Evolutionary conservation across 92 coral and sea anemone species (phyloP).

Genomic region (Ricordea florida): DNA sequence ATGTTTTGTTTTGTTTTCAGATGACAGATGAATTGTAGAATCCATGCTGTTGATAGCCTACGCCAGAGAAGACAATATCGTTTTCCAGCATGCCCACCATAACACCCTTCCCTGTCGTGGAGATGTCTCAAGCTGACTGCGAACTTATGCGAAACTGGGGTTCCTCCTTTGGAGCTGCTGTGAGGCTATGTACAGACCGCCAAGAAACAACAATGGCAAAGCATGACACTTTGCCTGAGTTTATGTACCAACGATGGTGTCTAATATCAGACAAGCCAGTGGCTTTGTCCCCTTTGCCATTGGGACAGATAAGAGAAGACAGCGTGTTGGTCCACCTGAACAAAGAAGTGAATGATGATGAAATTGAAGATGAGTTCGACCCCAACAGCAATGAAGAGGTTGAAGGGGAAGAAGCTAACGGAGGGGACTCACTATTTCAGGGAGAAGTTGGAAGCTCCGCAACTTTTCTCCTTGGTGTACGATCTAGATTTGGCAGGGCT

Average conservation of each 20-base stretch:
- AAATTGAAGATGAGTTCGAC: constrained; percentile 12
- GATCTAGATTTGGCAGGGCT: constrained; percentile 50
- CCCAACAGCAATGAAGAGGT: constrained; percentile 37
- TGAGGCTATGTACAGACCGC: constrained; percentile 36
- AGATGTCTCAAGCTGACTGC: constrained; percentile 21
- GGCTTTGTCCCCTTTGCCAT: neutral
- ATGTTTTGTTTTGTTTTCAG: too few species aligned
- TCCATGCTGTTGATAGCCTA: too few species aligned
- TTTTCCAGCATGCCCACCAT: neutral
- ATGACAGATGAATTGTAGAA: too few species aligned
- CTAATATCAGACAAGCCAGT: neutral
- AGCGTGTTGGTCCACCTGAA: neutral
- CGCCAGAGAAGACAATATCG: too few species aligned
- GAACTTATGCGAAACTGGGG: constrained; percentile 45
- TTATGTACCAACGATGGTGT: constrained; percentile 26
- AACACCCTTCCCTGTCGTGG: constrained; percentile 16
- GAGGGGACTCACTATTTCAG: neutral
- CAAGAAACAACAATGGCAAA: constrained; percentile 59
- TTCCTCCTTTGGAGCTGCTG: constrained; percentile 56
- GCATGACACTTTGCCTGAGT: constrained; percentile 35
- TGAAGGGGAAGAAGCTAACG: constrained; percentile 3
- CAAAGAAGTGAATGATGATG: constrained; percentile 2
- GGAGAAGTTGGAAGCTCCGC: constrained; percentile 62
- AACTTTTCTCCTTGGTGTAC: constrained; percentile 46
- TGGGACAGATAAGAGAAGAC: too few species aligned